Conservation (phyloP, 2,797 vertebrate species). For the Sus cebifrons region DNA sequence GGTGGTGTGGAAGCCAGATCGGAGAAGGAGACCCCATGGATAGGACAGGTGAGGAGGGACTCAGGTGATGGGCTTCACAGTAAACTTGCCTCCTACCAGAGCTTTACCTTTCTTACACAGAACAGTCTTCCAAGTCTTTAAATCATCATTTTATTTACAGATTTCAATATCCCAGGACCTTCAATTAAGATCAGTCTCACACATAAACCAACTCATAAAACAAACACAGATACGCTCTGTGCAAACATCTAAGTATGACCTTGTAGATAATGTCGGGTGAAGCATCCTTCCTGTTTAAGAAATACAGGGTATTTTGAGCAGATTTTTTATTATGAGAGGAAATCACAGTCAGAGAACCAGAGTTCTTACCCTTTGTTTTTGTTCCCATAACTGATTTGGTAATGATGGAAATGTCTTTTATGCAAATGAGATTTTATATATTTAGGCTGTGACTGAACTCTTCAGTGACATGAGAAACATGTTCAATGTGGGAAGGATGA, state of each 20-base stretch:
- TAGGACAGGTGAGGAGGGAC: not conserved
- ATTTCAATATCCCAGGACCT: not conserved
- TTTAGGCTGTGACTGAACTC: not conserved
- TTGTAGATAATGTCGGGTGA: not conserved
- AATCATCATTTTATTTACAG: not conserved
- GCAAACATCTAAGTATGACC: not conserved
- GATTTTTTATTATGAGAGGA: not conserved
- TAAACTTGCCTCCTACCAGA: not conserved
- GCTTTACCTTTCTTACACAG: not conserved
- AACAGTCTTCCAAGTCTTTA: not conserved
- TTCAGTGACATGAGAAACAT: not conserved
- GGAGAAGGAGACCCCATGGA: not conserved
- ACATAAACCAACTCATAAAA: not conserved
- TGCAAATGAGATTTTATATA: not conserved
- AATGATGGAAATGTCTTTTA: not conserved
- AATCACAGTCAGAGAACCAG: not conserved
- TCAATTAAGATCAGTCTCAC: not conserved
- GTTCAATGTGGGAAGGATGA: not conserved
- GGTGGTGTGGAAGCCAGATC: not conserved
- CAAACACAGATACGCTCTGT: not conserved
- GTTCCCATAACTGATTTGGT: conserved; percentile 20
- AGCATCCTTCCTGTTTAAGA: not conserved
- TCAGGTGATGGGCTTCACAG: not conserved
- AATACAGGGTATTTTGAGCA: not conserved
- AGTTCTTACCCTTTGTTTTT: not conserved